A percentile compares a stretch with the other conserved stretches of the same genome.
These are phyloP conservation scores for Pyrochroa serraticornis DNA, from an alignment of 2,888 invertebrate species.

Conservation along the genomic window DNA sequence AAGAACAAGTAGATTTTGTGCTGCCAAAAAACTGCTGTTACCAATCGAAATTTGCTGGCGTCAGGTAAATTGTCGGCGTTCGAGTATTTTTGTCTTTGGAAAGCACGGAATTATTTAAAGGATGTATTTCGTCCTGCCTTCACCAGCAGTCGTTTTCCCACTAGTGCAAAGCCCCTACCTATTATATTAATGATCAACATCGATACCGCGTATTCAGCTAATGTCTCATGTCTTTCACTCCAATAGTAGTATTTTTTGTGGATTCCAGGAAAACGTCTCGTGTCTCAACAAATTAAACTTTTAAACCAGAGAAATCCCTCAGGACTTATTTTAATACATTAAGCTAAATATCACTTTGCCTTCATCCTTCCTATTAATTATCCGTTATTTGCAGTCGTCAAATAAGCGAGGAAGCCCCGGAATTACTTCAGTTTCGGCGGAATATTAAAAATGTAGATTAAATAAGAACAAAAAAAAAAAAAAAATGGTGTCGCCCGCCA, in stretches of 20 bases:
- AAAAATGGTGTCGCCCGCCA: slow-evolving; percentile 41
- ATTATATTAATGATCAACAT: slow-evolving; percentile 49
- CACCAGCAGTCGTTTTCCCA: slow-evolving; percentile 43
- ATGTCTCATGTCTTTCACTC: slow-evolving; percentile 43
- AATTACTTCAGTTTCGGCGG: neutral
- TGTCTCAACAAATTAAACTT: slow-evolving; percentile 41
- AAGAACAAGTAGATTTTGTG: too few relatives aligned
- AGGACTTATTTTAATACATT: slow-evolving; percentile 41
- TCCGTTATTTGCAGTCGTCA: slow-evolving; percentile 42
- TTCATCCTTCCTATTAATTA: neutral
- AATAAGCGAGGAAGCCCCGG: neutral
- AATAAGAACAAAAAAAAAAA: slow-evolving; percentile 27
- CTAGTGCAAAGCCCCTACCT: slow-evolving; percentile 38
- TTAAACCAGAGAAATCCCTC: slow-evolving; percentile 34
- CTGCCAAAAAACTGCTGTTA: too few relatives aligned
- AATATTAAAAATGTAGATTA: too few relatives aligned
- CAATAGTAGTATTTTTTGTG: slow-evolving; percentile 36
- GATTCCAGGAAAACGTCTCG: slow-evolving; percentile 34
- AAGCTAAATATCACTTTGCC: slow-evolving; percentile 12
- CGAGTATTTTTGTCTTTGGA: slow-evolving; percentile 1
- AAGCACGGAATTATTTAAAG: slow-evolving; percentile 38
- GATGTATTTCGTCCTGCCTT: slow-evolving; percentile 39
- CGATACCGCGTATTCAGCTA: slow-evolving; percentile 41
- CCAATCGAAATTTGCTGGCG: neutral
- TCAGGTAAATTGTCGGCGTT: neutral